Base-by-base conservation (phyloP, 2,888 invertebrate species). In the Dicranocentrus wangi region DNA sequence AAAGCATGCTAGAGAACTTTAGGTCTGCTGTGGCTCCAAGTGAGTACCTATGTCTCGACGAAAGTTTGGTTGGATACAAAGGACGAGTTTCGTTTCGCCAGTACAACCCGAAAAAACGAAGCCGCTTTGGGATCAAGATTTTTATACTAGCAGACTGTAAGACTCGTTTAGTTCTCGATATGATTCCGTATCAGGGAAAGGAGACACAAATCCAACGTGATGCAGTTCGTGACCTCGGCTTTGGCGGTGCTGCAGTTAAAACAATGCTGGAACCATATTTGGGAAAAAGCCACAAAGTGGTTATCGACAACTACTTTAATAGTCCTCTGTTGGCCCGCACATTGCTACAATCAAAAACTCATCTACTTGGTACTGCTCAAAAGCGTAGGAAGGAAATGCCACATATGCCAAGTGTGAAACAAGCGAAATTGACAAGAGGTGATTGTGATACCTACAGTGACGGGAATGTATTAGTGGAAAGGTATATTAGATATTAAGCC, bases 201-300 rank as follows among this genome's bases (percentile, higher is more conserved):
- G 53, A 28, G 1, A 66, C 60, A 5, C 13, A 39, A 0, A 27
- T 70, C 5, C 1, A 2, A 51, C 39, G 5, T 3, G 3, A 32
- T 19, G 21, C 19, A 13, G 21, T 19, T 5, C 28, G 53, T 15
- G 28, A 61, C 10, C 61, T 70, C n/a, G 63, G 63, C 0, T 51
- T 25, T 42, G 78, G 78, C n/a, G 79, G 79, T 23, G 66, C 79
- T 7, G 32, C 72, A 0, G 58, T 69, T 2, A 27, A 60, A 61
- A 42, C 53, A 23, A 13, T 77, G 1, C 19, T 43, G 2, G 3
- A 77, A 28, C 58, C 43, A 17, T 69, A 60, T 47, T 32, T 76
- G 5, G n/a, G 39, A 7, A 39, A 28, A 15, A 10, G 28, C 25
- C 68, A 39, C 17, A 21, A 15, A 1, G 10, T 76, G 10, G 66